Conservation (phyloP, 2,888 invertebrate species). For the Drosophila koepferae region DNA sequence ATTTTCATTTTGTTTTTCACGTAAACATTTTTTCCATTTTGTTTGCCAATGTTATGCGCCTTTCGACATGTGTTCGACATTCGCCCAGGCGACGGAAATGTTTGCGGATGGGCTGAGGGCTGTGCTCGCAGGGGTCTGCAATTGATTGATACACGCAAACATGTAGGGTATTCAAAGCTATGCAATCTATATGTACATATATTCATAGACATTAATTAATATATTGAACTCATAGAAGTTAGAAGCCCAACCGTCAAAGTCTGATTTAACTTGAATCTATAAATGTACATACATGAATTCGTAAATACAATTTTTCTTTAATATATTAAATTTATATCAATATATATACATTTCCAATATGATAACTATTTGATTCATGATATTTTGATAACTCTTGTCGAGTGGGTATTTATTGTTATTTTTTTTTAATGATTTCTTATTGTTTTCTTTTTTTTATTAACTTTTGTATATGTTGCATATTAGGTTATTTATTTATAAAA, state of each 20-base stretch:
- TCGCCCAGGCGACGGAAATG: conserved; percentile 37
- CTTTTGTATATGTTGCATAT: not conserved
- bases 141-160: conserved; percentile 67
- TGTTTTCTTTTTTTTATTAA: too few relatives aligned
- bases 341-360: too few relatives aligned
- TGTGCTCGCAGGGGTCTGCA: not conserved
- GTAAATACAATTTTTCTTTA: not conserved
- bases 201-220: too few relatives aligned
- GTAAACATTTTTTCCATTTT: conserved; percentile 70
- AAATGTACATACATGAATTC: not conserved
- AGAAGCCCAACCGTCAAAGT: not conserved
- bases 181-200: too few relatives aligned
- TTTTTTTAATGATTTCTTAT: not conserved
- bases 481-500: not conserved
- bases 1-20: conserved; percentile 59
- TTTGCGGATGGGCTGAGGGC: conserved; percentile 1
- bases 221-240: too few relatives aligned
- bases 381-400: too few relatives aligned
- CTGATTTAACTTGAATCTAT: not conserved
- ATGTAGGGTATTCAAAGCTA: conserved; percentile 14
- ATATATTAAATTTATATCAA: not conserved
- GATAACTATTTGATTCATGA: too few relatives aligned
- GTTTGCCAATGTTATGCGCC: conserved; percentile 70
- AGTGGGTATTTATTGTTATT: too few relatives aligned
- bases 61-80: conserved; percentile 78